Evolutionary conservation across 2,113 vertebrate genomes (phyloP), one percentile per base, ranked within the genome.

Genomic region (Heloderma charlesbogerti): DNA sequence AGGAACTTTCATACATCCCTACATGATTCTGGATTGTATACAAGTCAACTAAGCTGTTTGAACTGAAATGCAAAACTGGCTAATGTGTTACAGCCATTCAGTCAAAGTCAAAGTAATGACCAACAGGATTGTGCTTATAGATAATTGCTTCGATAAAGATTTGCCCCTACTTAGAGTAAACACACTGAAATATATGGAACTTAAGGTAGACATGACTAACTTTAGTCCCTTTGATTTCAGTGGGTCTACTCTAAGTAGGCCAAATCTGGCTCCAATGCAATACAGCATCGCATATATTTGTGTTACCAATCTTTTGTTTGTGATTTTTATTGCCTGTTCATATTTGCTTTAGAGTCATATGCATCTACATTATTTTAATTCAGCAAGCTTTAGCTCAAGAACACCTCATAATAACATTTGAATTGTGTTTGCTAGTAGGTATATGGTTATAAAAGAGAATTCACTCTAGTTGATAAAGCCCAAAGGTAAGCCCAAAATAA

Each of bases 401-500:
- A 89, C 8, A 91, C n/a, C 86, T 66, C 71, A 27, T 71, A 93
- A 92, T 88, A 89, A 6, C 92, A 92, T 95, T 95, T 95, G 79
- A 96, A 93, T 93, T 63, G 94, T 86, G 92, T 94, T 94, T 96
- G 93, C 94, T 96, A 96, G 91, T 27, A 97, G 89, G 95, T 95
- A 96, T 97, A 96, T 95, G 91, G 90, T 93, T 93, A 95, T 94
- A 90, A 92, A 89, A 95, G 74, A 95, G 87, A 95, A 97, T 94
- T 92, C 89, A 92, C 91, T 96, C 89, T 89, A 97, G 91, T 94
- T 93, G 92, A 86, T 82, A 92, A 95, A 97, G 92, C 94, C 94
- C 91, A 94, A 91, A 97, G 94, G 93, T 95, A 96, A 95, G 40
- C 83, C 88, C 90, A 95, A 92, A 95, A 95, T 97, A 95, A 96